These are phyloP conservation scores for Trichacis sp. DNA, from an alignment of 2,888 invertebrate species.

Conservation along the genomic window DNA sequence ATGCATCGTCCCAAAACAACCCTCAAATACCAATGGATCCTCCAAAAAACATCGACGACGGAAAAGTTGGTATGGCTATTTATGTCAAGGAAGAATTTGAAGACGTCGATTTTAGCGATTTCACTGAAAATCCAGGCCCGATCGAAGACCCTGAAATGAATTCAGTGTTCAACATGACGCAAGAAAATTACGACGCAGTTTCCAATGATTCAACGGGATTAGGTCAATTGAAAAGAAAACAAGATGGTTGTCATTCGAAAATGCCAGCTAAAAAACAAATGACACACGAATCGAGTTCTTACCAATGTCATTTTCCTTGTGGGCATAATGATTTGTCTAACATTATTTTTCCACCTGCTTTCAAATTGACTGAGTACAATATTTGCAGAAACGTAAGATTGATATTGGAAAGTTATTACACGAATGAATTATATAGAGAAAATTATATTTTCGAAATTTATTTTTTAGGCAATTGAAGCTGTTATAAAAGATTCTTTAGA, in stretches of 20 bases:
- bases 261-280: conserved; percentile 17
- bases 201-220: neutral
- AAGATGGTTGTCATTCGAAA: conserved; percentile 6
- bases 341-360: conserved; percentile 20
- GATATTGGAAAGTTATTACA: too few relatives aligned
- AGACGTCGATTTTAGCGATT: neutral
- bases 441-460: too few relatives aligned
- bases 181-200: neutral
- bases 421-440: too few relatives aligned
- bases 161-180: neutral
- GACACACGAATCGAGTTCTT: conserved; percentile 10
- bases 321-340: conserved; percentile 8
- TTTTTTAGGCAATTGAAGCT: conserved; percentile 30
- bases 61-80: too few relatives aligned
- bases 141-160: conserved; percentile 1
- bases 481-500: conserved; percentile 30
- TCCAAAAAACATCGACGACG: neutral
- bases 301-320: conserved; percentile 9
- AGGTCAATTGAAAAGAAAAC: conserved; percentile 25
- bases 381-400: conserved; percentile 34
- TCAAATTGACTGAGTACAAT: conserved; percentile 30
- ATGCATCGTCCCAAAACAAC: neutral
- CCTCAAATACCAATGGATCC: neutral
- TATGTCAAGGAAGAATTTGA: neutral
- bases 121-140: neutral